phyloP scores from a whole-genome alignment of 2,797 vertebrate genomes.

The Champsocephalus gunnari region DNA sequence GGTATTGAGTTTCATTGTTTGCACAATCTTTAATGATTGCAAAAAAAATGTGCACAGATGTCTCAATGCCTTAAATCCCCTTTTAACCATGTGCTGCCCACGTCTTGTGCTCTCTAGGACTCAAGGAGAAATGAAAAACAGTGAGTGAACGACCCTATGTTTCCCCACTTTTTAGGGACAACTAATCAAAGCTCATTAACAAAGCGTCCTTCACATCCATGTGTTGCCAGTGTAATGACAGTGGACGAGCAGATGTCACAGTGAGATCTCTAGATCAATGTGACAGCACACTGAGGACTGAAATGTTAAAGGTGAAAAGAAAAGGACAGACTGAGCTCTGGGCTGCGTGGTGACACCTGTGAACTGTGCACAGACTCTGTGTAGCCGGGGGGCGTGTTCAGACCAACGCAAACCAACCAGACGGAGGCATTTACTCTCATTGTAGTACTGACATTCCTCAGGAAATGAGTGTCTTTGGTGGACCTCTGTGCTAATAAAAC shows the following conservation, averaged over 20 bases:
- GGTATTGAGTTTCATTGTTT: background rate
- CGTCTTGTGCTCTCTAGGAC: background rate
- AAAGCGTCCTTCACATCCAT: slow-evolving; percentile 20
- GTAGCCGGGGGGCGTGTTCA: slow-evolving; percentile 41
- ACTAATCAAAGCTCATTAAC: slow-evolving; percentile 27
- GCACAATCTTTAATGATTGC: background rate
- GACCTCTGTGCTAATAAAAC: slow-evolving; percentile 51
- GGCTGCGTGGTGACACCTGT: slow-evolving; percentile 43
- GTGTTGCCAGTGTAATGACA: slow-evolving; percentile 24
- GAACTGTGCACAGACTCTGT: slow-evolving; percentile 29
- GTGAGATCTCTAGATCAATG: background rate
- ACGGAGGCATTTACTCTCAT: background rate
- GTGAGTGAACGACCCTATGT: background rate
- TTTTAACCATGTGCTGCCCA: background rate
- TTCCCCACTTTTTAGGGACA: background rate
- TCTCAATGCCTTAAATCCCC: background rate
- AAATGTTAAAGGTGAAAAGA: slow-evolving; percentile 13
- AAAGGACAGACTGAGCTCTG: background rate
- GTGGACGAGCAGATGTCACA: background rate
- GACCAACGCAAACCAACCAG: slow-evolving; percentile 20
- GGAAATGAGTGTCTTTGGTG: slow-evolving; percentile 62
- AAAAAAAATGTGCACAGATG: background rate
- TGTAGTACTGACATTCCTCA: slow-evolving; percentile 21
- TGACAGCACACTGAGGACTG: background rate
- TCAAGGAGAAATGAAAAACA: background rate